Percentiles rank a stretch among this genome's conserved stretches.
Evolutionary conservation across 2,113 vertebrate genomes (phyloP).

Genomic region (Brienomyrus brachyistius): DNA sequence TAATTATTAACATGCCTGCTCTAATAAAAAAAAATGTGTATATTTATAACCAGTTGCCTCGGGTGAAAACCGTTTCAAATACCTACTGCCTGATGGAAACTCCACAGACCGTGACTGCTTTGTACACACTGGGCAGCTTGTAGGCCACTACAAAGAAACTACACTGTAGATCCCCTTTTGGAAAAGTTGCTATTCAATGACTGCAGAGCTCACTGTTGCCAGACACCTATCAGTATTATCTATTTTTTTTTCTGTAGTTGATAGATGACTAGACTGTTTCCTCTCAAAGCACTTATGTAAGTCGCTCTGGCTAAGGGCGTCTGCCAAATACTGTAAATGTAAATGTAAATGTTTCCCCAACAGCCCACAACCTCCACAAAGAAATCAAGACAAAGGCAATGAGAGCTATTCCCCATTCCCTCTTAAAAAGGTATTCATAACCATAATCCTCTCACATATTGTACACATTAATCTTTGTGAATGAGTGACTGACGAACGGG

Average conservation of each 20-base stretch:
- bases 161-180: no score
- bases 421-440: neutral
- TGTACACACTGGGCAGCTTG: neutral
- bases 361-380: neutral
- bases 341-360: no score
- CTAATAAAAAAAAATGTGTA: neutral
- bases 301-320: no score
- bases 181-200: no score
- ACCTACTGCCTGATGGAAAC: neutral
- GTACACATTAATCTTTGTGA: neutral
- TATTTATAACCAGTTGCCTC: neutral
- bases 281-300: no score
- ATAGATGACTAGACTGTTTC: neutral
- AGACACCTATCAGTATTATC: no score
- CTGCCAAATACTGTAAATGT: no score
- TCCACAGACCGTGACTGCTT: neutral
- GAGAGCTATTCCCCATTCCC: neutral
- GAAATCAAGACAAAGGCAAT: neutral
- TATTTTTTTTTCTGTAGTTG: no score
- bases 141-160: neutral
- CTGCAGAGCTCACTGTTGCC: no score
- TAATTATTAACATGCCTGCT: neutral
- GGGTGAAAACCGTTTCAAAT: neutral
- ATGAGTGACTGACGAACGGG: neutral
- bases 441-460: neutral